phyloP scores from a whole-genome alignment of 2,888 invertebrate species.

The Sussaba pulchella region DNA sequence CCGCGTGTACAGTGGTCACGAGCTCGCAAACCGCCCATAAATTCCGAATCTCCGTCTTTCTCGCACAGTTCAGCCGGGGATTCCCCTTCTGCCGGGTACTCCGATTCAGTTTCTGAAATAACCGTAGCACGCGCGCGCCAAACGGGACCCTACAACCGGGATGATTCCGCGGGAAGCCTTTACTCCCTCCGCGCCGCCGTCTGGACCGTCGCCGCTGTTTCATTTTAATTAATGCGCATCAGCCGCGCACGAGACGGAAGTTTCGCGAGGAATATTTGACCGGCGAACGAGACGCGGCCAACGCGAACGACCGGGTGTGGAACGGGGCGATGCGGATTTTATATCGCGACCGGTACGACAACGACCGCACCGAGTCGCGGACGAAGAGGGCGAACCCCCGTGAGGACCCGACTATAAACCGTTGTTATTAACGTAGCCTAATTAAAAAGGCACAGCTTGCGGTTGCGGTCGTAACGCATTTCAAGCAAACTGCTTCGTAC shows the following conservation, averaged over 20 bases:
- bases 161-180: too few species aligned
- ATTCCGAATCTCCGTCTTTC: slow-evolving; percentile 40
- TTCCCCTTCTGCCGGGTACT: slow-evolving; percentile 18
- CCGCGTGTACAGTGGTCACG: slow-evolving; percentile 47
- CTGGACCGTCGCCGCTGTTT: too few species aligned
- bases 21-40: slow-evolving; percentile 56
- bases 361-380: slow-evolving; percentile 15
- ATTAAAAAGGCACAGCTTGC: slow-evolving; percentile 70
- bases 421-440: slow-evolving; percentile 67
- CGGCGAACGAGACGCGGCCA: slow-evolving; percentile 10
- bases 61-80: neutral
- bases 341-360: slow-evolving; percentile 34
- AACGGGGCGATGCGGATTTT: slow-evolving; percentile 32
- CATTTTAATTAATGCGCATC: slow-evolving; percentile 38
- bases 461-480: slow-evolving; percentile 67
- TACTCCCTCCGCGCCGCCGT: too few species aligned
- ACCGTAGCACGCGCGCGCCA: slow-evolving; percentile 24
- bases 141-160: too few species aligned
- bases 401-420: slow-evolving; percentile 44
- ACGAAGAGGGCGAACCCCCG: slow-evolving; percentile 11
- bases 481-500: slow-evolving; percentile 66
- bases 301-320: slow-evolving; percentile 18
- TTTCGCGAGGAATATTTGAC: slow-evolving; percentile 9
- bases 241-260: slow-evolving; percentile 16
- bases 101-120: slow-evolving; percentile 43